These are phyloP conservation scores for Heliornis fulica DNA, from an alignment of 2,113 vertebrate genomes.

Conservation along the genomic window DNA sequence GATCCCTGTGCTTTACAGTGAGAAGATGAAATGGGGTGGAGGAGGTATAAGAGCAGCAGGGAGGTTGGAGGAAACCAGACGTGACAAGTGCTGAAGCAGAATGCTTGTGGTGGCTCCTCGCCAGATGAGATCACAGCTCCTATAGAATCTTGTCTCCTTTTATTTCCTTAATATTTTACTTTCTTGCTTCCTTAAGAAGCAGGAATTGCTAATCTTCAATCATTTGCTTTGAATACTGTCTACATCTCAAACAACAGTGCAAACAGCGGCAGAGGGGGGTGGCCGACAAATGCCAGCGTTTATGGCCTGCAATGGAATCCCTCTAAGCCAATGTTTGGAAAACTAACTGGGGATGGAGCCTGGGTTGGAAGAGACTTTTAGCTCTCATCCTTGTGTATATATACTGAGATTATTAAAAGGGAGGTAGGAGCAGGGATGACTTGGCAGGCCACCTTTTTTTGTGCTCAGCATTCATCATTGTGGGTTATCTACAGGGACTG, in stretches of 20 bases:
- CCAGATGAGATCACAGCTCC: constrained; percentile 51
- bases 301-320: neutral
- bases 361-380: neutral
- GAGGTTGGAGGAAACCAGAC: constrained; percentile 9
- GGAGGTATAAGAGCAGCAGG: neutral
- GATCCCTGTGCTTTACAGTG: neutral
- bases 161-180: constrained; percentile 31
- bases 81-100: constrained; percentile 26
- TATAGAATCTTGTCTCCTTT: constrained; percentile 22
- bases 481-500: neutral
- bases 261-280: neutral
- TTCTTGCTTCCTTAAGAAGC: constrained; percentile 6
- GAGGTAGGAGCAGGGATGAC: neutral
- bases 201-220: neutral
- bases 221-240: neutral
- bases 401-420: neutral
- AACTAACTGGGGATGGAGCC: neutral
- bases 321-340: neutral
- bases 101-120: neutral
- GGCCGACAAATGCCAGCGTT: neutral
- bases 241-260: neutral
- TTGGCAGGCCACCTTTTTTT: neutral
- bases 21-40: neutral
- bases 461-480: neutral
- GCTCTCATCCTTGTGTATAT: neutral